Evolutionary conservation across 2,797 vertebrate species (phyloP).

Genomic region (Ceryle rudis): DNA sequence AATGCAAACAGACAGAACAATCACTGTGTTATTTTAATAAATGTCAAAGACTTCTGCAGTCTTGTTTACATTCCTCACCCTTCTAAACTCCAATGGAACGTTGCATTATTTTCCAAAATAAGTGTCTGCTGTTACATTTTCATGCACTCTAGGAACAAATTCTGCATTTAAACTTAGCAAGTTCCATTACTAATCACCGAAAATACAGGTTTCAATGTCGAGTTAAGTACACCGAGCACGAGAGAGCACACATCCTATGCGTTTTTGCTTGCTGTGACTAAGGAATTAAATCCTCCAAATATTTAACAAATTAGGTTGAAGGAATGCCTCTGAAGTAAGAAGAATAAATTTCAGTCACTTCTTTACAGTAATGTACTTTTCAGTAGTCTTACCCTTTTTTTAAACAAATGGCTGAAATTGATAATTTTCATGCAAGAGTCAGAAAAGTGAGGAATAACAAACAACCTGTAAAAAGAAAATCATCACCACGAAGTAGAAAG

Average conservation of each 20-base stretch:
- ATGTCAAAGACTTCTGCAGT: slow-evolving; percentile 14
- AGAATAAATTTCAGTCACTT: slow-evolving; percentile 21
- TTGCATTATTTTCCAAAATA: slow-evolving; percentile 8
- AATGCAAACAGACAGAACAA: slow-evolving; percentile 57
- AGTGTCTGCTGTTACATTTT: neutral
- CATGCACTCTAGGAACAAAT: slow-evolving; percentile 4
- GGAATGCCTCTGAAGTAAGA: neutral
- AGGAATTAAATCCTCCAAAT: slow-evolving; percentile 5
- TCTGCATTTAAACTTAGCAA: neutral
- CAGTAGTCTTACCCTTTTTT: neutral
- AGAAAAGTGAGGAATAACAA: slow-evolving; percentile 60
- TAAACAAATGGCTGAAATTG: neutral
- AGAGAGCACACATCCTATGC: neutral
- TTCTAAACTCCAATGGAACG: neutral
- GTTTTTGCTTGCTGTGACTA: neutral
- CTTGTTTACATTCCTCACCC: slow-evolving; percentile 52
- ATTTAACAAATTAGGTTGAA: neutral
- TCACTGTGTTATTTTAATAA: slow-evolving; percentile 56
- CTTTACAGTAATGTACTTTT: neutral
- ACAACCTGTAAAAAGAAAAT: neutral
- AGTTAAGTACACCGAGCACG: neutral
- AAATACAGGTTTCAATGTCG: neutral
- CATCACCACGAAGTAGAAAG: neutral
- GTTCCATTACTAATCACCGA: neutral
- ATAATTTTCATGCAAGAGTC: neutral